Base-by-base conservation (phyloP, 2,113 vertebrate species). In the Pteronura brasiliensis region DNA sequence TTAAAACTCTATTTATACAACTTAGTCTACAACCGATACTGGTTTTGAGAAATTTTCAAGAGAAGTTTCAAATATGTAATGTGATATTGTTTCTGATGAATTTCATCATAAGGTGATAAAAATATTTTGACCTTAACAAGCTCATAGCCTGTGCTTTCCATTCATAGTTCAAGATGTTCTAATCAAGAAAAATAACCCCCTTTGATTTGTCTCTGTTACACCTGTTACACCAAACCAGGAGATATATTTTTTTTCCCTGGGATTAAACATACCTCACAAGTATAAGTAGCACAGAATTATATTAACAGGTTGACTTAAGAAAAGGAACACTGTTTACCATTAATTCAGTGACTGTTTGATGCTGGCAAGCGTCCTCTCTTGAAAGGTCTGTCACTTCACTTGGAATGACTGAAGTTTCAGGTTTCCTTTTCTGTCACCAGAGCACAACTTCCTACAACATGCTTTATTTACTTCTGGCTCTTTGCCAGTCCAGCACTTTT, bases 211-310 rank as follows among this genome's bases (percentile, higher is more conserved):
- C 65, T 83, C 44, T 95, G 59, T 86, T 83, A 44, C 12, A 87
- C 55, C 49, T 92, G 44, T 76, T 39, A 82, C 49, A 90, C 12
- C 6, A 47, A 88, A 59, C 57, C 44, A 95, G 61, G 57, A 88
- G 65, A 82, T 82, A 6, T 55, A 57, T 39, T 15, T 52, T 14
- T 1, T 6, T 4, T 15, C 3, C 69, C 49, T 49, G 34, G 44
- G 82, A 91, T 77, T 47, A 57, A 93, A 93, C 27, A 85, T 20
- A 44, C 47, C 80, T 87, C 87, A 94, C 79, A 90, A 63, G 74
- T 49, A 71, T 81, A 95, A 84, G 71, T 93, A 90, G 49, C 55
- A 92, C n/a, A 92, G 34, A 96, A 83, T 92, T 95, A 59, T 69
- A 82, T 85, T 85, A 96, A 88, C 59, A 92, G 12, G 42, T 72